These are phyloP conservation scores for Alloscopus bannaensis DNA, from an alignment of 2,888 invertebrate genomes.

Conservation along the genomic window DNA sequence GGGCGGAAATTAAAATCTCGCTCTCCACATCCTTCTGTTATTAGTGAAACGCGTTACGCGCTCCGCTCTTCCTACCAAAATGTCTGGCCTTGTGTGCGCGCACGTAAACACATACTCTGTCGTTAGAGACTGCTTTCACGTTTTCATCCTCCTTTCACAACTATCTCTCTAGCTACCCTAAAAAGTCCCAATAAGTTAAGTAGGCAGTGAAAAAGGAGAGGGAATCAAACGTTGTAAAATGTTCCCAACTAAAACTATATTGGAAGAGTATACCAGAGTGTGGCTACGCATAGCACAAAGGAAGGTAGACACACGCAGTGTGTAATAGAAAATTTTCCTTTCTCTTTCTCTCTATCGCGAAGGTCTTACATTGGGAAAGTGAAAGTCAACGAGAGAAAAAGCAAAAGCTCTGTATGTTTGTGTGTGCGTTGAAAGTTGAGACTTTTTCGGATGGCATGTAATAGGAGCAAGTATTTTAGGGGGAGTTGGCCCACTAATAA, in stretches of 20 bases:
- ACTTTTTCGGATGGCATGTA: constrained; percentile 8
- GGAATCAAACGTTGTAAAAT: constrained; percentile 6
- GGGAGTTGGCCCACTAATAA: constrained; percentile 34
- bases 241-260: too few relatives aligned
- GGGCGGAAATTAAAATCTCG: constrained; percentile 69
- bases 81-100: not conserved
- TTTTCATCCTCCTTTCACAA: constrained; percentile 7
- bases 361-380: too few relatives aligned
- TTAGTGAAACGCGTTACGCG: constrained; percentile 29
- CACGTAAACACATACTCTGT: not conserved
- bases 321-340: too few relatives aligned
- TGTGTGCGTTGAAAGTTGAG: constrained; percentile 20
- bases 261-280: too few relatives aligned
- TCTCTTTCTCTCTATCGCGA: too few relatives aligned
- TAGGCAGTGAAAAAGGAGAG: not conserved
- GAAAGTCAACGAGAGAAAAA: too few relatives aligned
- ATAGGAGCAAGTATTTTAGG: constrained; percentile 25
- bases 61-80: not conserved
- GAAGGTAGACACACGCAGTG: too few relatives aligned
- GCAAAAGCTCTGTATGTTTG: not conserved
- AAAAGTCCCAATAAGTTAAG: constrained; percentile 25
- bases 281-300: too few relatives aligned
- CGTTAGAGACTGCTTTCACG: not conserved
- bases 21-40: constrained; percentile 57
- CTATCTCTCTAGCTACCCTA: not conserved